phyloP scores from a whole-genome alignment of 1,140 invertebrate genomes.

The Papilio polytes region DNA sequence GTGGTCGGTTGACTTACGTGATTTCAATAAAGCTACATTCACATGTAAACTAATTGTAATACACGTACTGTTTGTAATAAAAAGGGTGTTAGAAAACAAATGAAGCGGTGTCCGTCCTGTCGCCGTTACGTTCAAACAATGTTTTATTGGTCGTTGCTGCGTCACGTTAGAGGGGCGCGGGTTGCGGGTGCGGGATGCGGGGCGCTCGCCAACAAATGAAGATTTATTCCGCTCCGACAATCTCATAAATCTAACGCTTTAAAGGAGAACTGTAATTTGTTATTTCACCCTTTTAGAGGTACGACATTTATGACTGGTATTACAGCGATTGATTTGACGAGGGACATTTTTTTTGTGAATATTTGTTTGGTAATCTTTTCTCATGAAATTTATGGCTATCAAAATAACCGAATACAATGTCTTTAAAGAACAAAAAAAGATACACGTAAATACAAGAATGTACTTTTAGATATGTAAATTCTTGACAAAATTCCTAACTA shows the following conservation, averaged over 20 bases:
- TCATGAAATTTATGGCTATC: not conserved
- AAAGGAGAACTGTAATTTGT: constrained; percentile 28
- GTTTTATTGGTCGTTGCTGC: not conserved
- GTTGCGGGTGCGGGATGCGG: not conserved
- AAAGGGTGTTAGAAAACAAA: constrained; percentile 6
- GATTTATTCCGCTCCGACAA: constrained; percentile 25
- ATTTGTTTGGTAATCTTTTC: not conserved
- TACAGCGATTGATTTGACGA: constrained; percentile 22
- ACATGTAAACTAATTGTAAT: not conserved
- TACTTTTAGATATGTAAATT: not conserved
- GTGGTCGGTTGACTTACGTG: no score
- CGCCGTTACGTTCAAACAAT: not conserved
- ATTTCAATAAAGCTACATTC: not conserved
- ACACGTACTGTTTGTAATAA: not conserved
- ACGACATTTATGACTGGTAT: constrained; percentile 27
- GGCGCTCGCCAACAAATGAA: constrained; percentile 15
- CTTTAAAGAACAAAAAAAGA: not conserved
- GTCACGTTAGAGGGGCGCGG: not conserved
- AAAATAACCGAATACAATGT: not conserved
- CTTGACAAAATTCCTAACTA: not conserved
- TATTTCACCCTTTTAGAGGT: constrained; percentile 27
- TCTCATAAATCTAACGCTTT: constrained; percentile 26
- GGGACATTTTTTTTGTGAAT: constrained; percentile 1
- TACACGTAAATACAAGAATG: not conserved
- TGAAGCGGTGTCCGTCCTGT: not conserved